These are phyloP conservation scores for Hypothenemus hampei DNA, from an alignment of 1,140 invertebrate genomes.

Conservation along the genomic window DNA sequence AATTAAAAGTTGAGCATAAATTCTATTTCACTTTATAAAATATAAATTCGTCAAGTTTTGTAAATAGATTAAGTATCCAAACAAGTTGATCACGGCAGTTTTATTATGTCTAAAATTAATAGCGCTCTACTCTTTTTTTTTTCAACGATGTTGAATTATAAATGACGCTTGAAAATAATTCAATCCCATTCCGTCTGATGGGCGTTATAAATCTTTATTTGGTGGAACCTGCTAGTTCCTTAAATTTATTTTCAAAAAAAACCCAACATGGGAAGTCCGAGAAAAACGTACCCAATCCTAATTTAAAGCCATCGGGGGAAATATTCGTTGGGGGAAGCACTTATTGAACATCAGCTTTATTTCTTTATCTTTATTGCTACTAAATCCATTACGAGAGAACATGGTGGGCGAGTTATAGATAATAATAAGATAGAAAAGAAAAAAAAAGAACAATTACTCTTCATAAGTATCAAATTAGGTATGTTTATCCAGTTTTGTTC, in stretches of 20 bases:
- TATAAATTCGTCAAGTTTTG: too few species aligned
- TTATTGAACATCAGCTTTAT: not conserved
- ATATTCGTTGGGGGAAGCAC: slow-evolving; percentile 1
- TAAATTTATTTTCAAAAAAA: slow-evolving; percentile 12
- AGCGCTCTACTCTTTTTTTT: too few species aligned
- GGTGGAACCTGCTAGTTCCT: slow-evolving; percentile 2
- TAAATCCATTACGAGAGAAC: too few species aligned
- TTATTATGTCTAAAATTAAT: too few species aligned
- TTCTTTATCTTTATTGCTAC: too few species aligned
- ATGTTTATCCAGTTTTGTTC: slow-evolving; percentile 7
- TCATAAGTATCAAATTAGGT: slow-evolving; percentile 5
- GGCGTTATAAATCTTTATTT: slow-evolving; percentile 15
- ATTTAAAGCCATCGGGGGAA: slow-evolving; percentile 4
- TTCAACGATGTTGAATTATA: too few species aligned
- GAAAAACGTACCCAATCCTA: slow-evolving; percentile 8
- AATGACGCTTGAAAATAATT: not conserved
- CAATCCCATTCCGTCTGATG: not conserved
- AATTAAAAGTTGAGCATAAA: too few species aligned
- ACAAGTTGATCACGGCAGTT: too few species aligned
- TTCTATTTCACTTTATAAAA: too few species aligned
- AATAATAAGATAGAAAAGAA: too few species aligned
- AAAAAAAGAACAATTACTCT: slow-evolving; percentile 4
- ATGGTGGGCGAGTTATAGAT: too few species aligned
- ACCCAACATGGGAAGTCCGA: not conserved
- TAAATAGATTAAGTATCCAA: too few species aligned